phyloP scores from a whole-genome alignment of 2,113 vertebrate species.

The Philantomba maxwellii region DNA sequence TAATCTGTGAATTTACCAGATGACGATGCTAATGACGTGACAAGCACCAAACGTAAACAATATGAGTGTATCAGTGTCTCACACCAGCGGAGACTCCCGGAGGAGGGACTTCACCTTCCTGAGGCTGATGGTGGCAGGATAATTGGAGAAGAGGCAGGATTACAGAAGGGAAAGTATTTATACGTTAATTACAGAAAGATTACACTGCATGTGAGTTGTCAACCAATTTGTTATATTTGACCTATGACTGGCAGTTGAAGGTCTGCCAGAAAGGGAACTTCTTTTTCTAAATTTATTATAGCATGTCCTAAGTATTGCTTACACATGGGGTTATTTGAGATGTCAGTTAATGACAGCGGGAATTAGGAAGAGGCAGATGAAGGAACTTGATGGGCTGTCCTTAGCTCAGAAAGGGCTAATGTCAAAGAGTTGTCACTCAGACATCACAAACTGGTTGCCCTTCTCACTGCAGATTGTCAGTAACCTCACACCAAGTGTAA shows the following conservation, averaged over 20 bases:
- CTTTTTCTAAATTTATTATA: neutral
- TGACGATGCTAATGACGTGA: neutral
- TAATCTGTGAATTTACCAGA: neutral
- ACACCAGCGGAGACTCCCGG: neutral
- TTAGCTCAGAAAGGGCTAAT: neutral
- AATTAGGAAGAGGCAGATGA: neutral
- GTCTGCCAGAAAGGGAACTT: neutral
- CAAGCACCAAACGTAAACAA: neutral
- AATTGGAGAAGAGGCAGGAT: neutral
- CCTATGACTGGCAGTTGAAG: neutral
- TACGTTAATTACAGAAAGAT: neutral
- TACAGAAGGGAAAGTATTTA: neutral
- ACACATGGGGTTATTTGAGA: neutral
- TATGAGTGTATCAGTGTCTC: neutral
- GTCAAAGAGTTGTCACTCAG: neutral
- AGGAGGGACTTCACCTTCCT: neutral
- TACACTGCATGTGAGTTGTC: neutral
- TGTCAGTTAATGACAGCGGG: too few species aligned
- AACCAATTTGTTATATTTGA: neutral
- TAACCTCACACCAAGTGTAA: neutral
- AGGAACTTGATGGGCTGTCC: neutral
- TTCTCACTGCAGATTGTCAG: neutral
- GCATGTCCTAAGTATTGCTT: neutral
- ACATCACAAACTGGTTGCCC: neutral
- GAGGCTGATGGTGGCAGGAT: neutral